A percentile compares a stretch with the other conserved stretches of the same genome.
phyloP scores from a whole-genome alignment of 2,797 vertebrate species.

The Melanitta fusca region DNA sequence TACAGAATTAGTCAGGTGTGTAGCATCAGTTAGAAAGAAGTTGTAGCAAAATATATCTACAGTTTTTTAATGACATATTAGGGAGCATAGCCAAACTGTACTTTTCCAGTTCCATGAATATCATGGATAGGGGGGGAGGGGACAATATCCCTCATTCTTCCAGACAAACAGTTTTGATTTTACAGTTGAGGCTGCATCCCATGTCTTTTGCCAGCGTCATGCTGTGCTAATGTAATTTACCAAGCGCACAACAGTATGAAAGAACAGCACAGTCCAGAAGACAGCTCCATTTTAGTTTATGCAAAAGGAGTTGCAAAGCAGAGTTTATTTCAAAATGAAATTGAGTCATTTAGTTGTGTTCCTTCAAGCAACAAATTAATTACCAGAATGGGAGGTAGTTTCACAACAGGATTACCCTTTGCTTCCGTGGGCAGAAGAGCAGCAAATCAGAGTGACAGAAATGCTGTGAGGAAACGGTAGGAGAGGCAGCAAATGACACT shows the following conservation, averaged over 20 bases:
- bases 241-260: background rate
- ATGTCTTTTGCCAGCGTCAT: conserved; percentile 11
- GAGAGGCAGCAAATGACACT: background rate
- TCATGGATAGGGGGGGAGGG: background rate
- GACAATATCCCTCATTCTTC: background rate
- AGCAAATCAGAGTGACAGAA: background rate
- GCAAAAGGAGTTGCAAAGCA: background rate
- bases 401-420: background rate
- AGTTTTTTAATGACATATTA: conserved; percentile 11
- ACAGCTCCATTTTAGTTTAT: background rate
- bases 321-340: conserved; percentile 16
- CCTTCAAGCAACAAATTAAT: conserved; percentile 42
- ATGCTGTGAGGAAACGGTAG: background rate
- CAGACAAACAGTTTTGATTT: conserved; percentile 3
- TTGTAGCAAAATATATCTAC: background rate
- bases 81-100: background rate
- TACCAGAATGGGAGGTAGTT: background rate
- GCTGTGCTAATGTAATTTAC: conserved; percentile 44
- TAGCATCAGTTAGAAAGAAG: background rate
- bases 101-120: background rate
- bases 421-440: background rate
- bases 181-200: background rate
- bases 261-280: background rate
- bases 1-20: background rate
- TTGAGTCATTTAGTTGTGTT: background rate